Evolutionary conservation across 2,888 invertebrate species (phyloP).

Genomic region (Chloromyia formosa): DNA sequence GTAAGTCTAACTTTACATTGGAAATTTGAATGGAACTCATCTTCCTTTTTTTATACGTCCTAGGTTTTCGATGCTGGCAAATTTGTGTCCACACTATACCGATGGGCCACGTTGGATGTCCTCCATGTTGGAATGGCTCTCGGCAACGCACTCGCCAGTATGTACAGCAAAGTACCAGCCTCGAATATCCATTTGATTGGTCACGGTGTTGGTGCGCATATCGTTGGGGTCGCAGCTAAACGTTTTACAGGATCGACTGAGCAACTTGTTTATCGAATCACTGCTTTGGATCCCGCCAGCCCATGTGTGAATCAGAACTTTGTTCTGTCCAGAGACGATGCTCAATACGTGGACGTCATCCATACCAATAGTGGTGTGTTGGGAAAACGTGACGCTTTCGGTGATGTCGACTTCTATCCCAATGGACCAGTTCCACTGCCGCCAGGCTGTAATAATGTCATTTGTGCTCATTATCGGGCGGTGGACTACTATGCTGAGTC

Average conservation of each 20-base stretch:
- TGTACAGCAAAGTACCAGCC: slow-evolving; percentile 21
- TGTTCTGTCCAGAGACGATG: slow-evolving; percentile 55
- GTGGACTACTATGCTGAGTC: slow-evolving; percentile 61
- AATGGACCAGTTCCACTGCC: slow-evolving; percentile 54
- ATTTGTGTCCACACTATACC: slow-evolving; percentile 48
- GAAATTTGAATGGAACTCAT: too few species aligned
- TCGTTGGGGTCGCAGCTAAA: slow-evolving; percentile 59
- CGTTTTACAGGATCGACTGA: slow-evolving; percentile 58
- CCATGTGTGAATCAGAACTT: slow-evolving; percentile 54
- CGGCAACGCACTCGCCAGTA: slow-evolving; percentile 37
- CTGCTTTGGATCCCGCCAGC: slow-evolving; percentile 59
- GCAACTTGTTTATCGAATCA: slow-evolving; percentile 59
- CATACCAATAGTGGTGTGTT: slow-evolving; percentile 53
- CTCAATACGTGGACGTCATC: slow-evolving; percentile 56
- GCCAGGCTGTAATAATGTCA: slow-evolving; percentile 58
- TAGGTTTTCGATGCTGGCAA: slow-evolving; percentile 44
- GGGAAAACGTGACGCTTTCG: slow-evolving; percentile 54
- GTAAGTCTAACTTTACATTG: too few species aligned
- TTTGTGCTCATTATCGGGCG: slow-evolving; percentile 59
- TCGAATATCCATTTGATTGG: slow-evolving; percentile 57
- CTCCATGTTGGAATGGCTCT: slow-evolving; percentile 45
- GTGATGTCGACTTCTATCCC: slow-evolving; percentile 62
- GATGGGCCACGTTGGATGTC: slow-evolving; percentile 50
- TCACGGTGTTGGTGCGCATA: slow-evolving; percentile 59
- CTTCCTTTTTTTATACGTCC: too few species aligned